phyloP scores from a whole-genome alignment of 2,797 vertebrate species.

The Acanthopagrus latus region DNA sequence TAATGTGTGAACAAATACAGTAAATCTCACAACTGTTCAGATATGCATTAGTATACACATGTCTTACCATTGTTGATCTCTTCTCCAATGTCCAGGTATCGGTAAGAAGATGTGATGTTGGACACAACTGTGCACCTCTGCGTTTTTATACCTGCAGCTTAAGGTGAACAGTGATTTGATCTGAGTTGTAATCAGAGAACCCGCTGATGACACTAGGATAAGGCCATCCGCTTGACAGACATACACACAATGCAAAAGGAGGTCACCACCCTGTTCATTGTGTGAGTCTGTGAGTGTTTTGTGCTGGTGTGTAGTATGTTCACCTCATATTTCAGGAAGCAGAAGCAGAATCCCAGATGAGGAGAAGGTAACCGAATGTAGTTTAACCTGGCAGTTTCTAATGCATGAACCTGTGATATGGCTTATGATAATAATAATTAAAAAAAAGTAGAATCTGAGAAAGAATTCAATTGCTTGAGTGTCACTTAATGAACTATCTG shows the following conservation, averaged over 20 bases:
- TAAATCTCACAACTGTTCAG: neutral
- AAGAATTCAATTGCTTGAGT: neutral
- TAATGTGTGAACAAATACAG: neutral
- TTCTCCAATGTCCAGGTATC: constrained; percentile 71
- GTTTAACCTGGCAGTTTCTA: constrained; percentile 7
- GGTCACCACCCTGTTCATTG: constrained; percentile 80
- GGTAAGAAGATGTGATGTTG: constrained; percentile 59
- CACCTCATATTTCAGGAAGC: constrained; percentile 64
- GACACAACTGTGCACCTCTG: constrained; percentile 29
- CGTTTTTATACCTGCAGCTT: constrained; percentile 70
- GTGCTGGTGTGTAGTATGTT: constrained; percentile 37
- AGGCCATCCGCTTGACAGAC: constrained; percentile 60
- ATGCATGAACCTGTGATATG: constrained; percentile 2
- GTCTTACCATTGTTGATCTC: constrained; percentile 74
- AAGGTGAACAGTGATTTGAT: constrained; percentile 70
- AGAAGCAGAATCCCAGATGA: constrained; percentile 30
- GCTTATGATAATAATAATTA: neutral
- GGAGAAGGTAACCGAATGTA: constrained; percentile 16
- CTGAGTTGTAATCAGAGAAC: constrained; percentile 76
- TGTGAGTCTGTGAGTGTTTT: constrained; percentile 59
- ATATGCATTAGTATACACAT: neutral
- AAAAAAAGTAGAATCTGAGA: neutral
- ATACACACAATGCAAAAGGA: constrained; percentile 74
- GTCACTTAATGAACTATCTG: neutral
- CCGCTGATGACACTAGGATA: constrained; percentile 68